These are phyloP conservation scores for Stegostoma tigrinum DNA, from an alignment of 2,113 vertebrate species.

Conservation along the genomic window DNA sequence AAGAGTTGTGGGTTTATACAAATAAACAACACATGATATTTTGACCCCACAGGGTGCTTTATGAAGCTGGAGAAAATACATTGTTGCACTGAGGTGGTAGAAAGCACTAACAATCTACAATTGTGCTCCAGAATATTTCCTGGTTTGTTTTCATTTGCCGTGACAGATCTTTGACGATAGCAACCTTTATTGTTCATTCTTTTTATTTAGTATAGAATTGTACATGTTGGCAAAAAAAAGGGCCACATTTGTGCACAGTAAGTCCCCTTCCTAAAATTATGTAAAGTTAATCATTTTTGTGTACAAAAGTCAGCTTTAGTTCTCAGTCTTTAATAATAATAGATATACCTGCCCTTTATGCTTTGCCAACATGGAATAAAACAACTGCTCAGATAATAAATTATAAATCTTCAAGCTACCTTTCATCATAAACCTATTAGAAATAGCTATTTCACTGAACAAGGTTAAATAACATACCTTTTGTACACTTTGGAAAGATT, in stretches of 20 bases:
- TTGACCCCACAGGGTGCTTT: background rate
- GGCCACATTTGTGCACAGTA: background rate
- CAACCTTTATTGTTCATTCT: background rate
- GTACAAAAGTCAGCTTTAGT: background rate
- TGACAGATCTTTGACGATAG: background rate
- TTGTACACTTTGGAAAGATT: conserved; percentile 18
- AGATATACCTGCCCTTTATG: background rate
- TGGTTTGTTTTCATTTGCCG: background rate
- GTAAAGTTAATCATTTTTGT: background rate
- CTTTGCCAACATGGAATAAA: background rate
- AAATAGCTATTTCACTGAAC: background rate
- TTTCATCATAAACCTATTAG: background rate
- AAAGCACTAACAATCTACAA: background rate
- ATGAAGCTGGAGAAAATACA: background rate
- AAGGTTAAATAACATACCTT: background rate
- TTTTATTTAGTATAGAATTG: background rate
- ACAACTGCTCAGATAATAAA: background rate
- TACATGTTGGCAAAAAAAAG: background rate
- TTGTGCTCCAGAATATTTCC: background rate
- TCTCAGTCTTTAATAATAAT: background rate
- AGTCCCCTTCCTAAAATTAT: background rate
- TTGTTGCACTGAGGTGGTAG: background rate
- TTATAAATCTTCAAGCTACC: background rate
- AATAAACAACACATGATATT: background rate
- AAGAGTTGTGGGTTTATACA: background rate